Base-by-base conservation (phyloP, 2,797 vertebrate species). In the Lophotriccus pileatus region DNA sequence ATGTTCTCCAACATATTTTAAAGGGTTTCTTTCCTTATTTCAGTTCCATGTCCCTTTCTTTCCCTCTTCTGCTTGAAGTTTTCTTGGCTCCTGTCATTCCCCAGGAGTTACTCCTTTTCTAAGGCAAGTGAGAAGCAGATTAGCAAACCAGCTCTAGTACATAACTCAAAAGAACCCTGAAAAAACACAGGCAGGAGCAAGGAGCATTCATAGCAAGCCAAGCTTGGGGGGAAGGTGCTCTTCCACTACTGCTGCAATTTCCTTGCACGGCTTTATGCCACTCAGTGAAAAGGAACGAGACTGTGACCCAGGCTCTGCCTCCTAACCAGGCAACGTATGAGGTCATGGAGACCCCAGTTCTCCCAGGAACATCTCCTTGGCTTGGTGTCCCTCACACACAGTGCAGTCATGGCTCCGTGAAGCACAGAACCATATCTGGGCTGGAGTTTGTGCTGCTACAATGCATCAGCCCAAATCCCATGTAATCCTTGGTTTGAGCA, bases 371-470 rank as follows among this genome's bases (percentile, higher is more conserved):
- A 1, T 39, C 41, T 72, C 64, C 43, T 52, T 12, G 8, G 18
- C 24, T 47, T 21, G 11, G 18, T 7, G 1, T 11, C 47, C 27
- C 32, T 41, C 10, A 2, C 0, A 0, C 74, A n/a, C 52, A 70
- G 28, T 2, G 19, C 36, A 43, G 53, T 1, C 2, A 67, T 18
- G 20, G 43, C 24, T 7, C 18, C 8, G 0, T 3, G 3, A 50
- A 87, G 70, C 50, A 60, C 28, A 17, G 53, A 66, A 16, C 11
- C 47, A 14, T 34, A 28, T 30, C n/a, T 75, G 34, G 18, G 13
- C 23, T 56, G 44, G 36, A 84, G 50, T 55, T 47, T 7, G 2
- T 5, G 25, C 36, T 20, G 23, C 28, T 62, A 30, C 2, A 5
- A 39, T 81, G 28, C 59, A 39, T 52, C 80, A 84, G 28, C 36